phyloP scores from a whole-genome alignment of 2,888 invertebrate genomes.

The Bombylius discolor region DNA sequence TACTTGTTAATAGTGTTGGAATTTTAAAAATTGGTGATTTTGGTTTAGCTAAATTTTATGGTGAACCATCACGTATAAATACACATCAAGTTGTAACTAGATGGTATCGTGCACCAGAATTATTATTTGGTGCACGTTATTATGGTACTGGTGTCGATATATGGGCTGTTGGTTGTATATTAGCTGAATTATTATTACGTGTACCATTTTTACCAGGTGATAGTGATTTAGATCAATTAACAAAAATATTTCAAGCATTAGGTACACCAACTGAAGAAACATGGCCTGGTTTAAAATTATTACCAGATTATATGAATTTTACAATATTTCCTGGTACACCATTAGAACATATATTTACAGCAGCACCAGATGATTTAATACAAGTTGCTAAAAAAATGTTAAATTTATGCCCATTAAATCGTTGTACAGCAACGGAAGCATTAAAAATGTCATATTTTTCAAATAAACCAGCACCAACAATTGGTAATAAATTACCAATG shows the following conservation, averaged over 20 bases:
- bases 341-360: constrained; percentile 85
- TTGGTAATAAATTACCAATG: constrained; percentile 48
- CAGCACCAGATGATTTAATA: constrained; percentile 83
- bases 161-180: constrained; percentile 97
- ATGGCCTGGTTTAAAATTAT: constrained; percentile 72
- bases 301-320: constrained; percentile 89
- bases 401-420: constrained; percentile 65
- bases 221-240: constrained; percentile 91
- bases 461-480: constrained; percentile 78
- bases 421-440: constrained; percentile 72
- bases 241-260: constrained; percentile 86
- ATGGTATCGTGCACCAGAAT: constrained; percentile 87
- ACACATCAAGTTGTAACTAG: constrained; percentile 97
- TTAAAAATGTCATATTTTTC: constrained; percentile 83
- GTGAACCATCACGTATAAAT: constrained; percentile 89
- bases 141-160: constrained; percentile 96
- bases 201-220: constrained; percentile 94
- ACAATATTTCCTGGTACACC: constrained; percentile 75
- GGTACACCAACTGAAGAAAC: constrained; percentile 86
- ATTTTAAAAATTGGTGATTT: constrained; percentile 97
- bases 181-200: constrained; percentile 84
- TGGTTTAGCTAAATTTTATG: constrained; percentile 94
- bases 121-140: constrained; percentile 87
- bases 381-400: constrained; percentile 65
- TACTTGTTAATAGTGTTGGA: constrained; percentile 83